A percentile compares a stretch with the other conserved stretches of the same genome.
phyloP scores from a whole-genome alignment of 2,797 vertebrate species.

The Muraenolepis orangiensis region DNA sequence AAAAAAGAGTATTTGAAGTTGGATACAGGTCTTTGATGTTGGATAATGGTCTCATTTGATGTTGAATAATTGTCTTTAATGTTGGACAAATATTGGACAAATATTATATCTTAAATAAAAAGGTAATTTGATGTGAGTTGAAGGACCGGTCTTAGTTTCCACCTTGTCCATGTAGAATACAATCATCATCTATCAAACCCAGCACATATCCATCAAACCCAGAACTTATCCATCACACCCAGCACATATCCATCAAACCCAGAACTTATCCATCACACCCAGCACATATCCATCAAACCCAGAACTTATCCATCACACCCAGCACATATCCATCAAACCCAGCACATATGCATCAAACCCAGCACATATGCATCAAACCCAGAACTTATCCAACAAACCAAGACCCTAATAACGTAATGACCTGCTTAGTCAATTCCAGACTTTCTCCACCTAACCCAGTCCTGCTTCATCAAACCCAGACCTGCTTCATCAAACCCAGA shows the following conservation, averaged over 20 bases:
- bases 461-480: background rate
- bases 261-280: background rate
- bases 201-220: background rate
- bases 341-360: background rate
- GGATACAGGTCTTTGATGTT: background rate
- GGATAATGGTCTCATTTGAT: background rate
- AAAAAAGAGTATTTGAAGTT: background rate
- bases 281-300: background rate
- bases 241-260: background rate
- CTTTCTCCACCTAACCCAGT: background rate
- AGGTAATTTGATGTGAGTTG: background rate
- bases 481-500: background rate
- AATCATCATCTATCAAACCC: background rate
- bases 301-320: background rate
- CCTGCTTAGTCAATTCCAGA: background rate
- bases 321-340: background rate
- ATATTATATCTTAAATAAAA: background rate
- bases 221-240: background rate
- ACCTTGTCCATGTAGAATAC: background rate
- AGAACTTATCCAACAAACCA: too few species aligned
- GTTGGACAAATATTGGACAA: background rate
- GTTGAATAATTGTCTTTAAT: background rate
- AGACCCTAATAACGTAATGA: too few species aligned
- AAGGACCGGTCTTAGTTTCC: background rate
- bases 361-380: too few species aligned